These are phyloP conservation scores for Caenorhabditis sp. DNA, from an alignment of 2,888 invertebrate species.

Conservation along the genomic window DNA sequence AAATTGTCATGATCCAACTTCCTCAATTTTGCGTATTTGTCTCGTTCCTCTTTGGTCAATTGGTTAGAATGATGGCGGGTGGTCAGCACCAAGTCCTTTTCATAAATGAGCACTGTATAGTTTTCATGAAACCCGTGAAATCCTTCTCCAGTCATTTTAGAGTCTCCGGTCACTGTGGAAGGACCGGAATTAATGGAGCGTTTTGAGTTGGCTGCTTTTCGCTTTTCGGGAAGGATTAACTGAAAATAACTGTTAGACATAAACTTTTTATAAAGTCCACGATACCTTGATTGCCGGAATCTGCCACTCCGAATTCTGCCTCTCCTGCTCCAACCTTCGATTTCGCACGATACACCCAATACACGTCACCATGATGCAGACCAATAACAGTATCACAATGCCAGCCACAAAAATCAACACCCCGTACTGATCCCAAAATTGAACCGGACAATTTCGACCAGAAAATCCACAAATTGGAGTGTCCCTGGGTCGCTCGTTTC, in stretches of 20 bases:
- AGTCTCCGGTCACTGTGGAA: constrained; percentile 31
- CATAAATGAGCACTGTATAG: constrained; percentile 36
- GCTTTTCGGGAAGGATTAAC: constrained; percentile 46
- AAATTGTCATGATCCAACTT: constrained; percentile 80
- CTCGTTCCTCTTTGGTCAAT: constrained; percentile 37
- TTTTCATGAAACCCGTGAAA: constrained; percentile 15
- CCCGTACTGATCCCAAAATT: constrained; percentile 67
- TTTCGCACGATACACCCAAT: constrained; percentile 28
- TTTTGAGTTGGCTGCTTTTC: constrained; percentile 2
- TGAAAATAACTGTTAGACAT: too few species aligned
- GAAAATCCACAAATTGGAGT: constrained; percentile 70
- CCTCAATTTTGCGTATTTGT: constrained; percentile 70
- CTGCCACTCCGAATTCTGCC: constrained; percentile 70
- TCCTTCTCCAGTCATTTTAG: constrained; percentile 36
- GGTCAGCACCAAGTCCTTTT: constrained; percentile 62
- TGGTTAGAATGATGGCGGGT: constrained; percentile 47
- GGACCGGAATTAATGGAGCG: constrained; percentile 41
- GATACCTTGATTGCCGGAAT: constrained; percentile 51
- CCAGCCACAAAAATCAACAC: constrained; percentile 61
- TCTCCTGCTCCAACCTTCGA: constrained; percentile 53
- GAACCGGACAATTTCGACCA: constrained; percentile 62
- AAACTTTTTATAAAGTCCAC: too few species aligned
- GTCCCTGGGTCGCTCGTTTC: constrained; percentile 45
- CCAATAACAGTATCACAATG: constrained; percentile 33
- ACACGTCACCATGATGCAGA: constrained; percentile 19